Percentiles rank a stretch among this genome's conserved stretches.
Evolutionary conservation across 2,113 vertebrate genomes (phyloP).

Genomic region (Myrmecophaga tridactyla): DNA sequence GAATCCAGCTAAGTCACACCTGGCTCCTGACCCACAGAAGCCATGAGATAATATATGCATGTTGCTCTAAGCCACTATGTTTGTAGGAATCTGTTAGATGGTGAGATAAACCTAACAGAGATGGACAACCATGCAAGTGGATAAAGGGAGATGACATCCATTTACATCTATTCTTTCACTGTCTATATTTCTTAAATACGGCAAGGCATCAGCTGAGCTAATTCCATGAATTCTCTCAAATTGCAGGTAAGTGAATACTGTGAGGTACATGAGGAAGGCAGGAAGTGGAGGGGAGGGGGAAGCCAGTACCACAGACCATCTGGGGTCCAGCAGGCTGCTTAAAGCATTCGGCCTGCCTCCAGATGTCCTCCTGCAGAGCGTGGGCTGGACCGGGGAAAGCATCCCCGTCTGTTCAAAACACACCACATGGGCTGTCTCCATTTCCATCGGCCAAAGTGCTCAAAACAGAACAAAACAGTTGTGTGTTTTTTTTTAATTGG

Average conservation of each 20-base stretch:
- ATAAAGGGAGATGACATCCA: fast-evolving
- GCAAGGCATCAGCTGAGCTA: fast-evolving
- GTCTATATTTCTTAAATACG: fast-evolving
- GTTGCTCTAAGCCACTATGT: fast-evolving
- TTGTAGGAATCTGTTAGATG: fast-evolving
- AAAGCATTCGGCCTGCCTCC: neutral
- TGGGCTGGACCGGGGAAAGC: fast-evolving
- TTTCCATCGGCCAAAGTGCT: fast-evolving
- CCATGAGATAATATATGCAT: fast-evolving
- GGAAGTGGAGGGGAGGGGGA: neutral
- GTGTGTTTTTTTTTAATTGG: fast-evolving
- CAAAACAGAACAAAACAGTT: no score
- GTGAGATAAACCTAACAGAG: fast-evolving
- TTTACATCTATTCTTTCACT: fast-evolving
- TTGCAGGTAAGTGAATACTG: neutral
- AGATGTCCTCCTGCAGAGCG: neutral
- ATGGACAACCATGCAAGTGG: fast-evolving
- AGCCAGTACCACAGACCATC: neutral
- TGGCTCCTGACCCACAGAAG: no score
- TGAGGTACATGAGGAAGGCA: neutral
- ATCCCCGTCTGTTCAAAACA: neutral
- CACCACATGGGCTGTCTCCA: fast-evolving
- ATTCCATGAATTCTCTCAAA: no score
- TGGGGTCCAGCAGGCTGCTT: neutral
- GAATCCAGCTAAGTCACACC: fast-evolving